A percentile compares a stretch with the other conserved stretches of the same genome.
phyloP scores from a whole-genome alignment of 2,888 invertebrate genomes.

The Volucella inflata region DNA sequence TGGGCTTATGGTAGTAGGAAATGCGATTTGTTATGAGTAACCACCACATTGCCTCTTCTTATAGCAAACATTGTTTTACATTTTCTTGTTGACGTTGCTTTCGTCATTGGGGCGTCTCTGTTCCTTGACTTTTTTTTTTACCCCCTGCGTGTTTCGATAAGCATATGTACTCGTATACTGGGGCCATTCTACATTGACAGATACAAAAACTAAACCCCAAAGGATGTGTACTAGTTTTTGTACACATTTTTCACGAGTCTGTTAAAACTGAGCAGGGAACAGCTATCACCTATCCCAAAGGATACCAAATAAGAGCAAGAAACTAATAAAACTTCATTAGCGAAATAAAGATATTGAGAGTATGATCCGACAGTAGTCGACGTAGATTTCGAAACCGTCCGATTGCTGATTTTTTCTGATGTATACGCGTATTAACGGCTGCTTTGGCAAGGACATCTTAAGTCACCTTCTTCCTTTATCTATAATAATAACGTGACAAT shows the following conservation, averaged over 20 bases:
- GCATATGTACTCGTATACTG: conserved; percentile 51
- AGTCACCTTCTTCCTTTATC: conserved; percentile 36
- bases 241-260: conserved; percentile 65
- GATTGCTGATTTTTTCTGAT: conserved; percentile 18
- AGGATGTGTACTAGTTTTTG: conserved; percentile 73
- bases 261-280: background rate
- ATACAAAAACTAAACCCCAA: conserved; percentile 65
- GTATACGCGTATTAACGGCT: conserved; percentile 30
- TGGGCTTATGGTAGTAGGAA: conserved; percentile 58
- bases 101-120: conserved; percentile 54
- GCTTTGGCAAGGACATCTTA: conserved; percentile 41
- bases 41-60: conserved; percentile 12
- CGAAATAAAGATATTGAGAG: conserved; percentile 19
- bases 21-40: conserved; percentile 67
- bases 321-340: conserved; percentile 69
- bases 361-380: conserved; percentile 56
- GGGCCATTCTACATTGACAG: conserved; percentile 54
- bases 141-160: conserved; percentile 33
- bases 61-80: conserved; percentile 57
- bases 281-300: conserved; percentile 51
- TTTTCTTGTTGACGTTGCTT: conserved; percentile 68
- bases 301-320: conserved; percentile 35
- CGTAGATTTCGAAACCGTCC: conserved; percentile 24
- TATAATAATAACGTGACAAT: conserved; percentile 9
- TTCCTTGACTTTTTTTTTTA: conserved; percentile 47